Percentiles rank a stretch among this genome's conserved stretches.
Evolutionary conservation across 2,113 vertebrate genomes (phyloP).

Genomic region (Corythornis cristatus): DNA sequence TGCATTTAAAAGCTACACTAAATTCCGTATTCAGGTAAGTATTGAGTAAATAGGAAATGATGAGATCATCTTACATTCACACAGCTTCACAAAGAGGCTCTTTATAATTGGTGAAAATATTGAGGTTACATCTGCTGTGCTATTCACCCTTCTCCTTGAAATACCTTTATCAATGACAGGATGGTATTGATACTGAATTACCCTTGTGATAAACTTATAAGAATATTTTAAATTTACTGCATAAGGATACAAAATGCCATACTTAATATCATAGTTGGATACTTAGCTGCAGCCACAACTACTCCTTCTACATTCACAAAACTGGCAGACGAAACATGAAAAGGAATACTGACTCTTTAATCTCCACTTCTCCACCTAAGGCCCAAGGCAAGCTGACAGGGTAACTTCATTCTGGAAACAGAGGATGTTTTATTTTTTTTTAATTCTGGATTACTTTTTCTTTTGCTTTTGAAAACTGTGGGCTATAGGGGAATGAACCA

Average conservation of each 20-base stretch:
- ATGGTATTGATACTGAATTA: conserved; percentile 27
- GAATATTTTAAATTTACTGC: conserved; percentile 63
- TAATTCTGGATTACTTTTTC: conserved; percentile 84
- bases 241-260: conserved; percentile 32
- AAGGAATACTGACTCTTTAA: conserved; percentile 94
- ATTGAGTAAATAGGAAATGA: conserved; percentile 80
- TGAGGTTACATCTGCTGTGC: conserved; percentile 67
- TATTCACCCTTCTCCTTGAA: conserved; percentile 56
- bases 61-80: conserved; percentile 78
- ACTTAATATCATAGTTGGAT: conserved; percentile 66
- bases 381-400: conserved; percentile 90
- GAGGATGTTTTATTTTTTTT: conserved; percentile 52
- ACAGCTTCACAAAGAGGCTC: conserved; percentile 74
- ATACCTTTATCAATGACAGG: conserved; percentile 66
- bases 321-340: conserved; percentile 89
- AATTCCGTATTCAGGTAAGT: conserved; percentile 80
- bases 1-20: conserved; percentile 75
- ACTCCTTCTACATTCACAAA: conserved; percentile 84
- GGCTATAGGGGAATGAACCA: conserved; percentile 78
- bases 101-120: conserved; percentile 66
- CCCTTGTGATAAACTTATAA: conserved; percentile 15
- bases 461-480: conserved; percentile 80
- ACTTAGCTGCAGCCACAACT: conserved; percentile 75
- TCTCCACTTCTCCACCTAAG: conserved; percentile 86
- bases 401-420: conserved; percentile 83